phyloP scores from a whole-genome alignment of 2,888 invertebrate species.

The Mythimna albipuncta region DNA sequence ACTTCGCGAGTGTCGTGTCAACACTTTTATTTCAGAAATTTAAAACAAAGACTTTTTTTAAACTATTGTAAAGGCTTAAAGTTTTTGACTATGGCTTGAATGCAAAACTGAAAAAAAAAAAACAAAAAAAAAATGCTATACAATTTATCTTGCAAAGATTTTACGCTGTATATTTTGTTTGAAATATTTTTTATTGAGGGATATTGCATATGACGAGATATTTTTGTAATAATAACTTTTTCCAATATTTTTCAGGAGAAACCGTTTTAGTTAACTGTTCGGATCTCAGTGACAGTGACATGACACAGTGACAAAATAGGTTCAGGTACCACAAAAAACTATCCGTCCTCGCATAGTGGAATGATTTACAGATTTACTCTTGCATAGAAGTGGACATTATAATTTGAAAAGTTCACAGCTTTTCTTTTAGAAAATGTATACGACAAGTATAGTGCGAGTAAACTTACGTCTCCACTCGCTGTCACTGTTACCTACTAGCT shows the following conservation, averaged over 20 bases:
- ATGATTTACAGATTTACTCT: constrained; percentile 1
- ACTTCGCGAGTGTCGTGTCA: constrained; percentile 36
- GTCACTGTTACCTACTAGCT: neutral
- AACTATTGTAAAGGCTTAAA: constrained; percentile 10
- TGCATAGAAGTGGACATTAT: neutral
- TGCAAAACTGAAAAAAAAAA: constrained; percentile 19
- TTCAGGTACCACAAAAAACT: neutral
- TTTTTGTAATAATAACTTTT: constrained; percentile 15
- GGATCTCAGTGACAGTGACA: constrained; percentile 11
- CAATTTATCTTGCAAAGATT: constrained; percentile 13
- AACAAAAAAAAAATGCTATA: constrained; percentile 4
- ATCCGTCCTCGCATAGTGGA: neutral
- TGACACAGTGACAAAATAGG: neutral
- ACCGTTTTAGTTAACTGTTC: neutral
- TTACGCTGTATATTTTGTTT: constrained; percentile 3
- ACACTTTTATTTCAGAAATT: constrained; percentile 42
- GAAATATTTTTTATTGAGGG: constrained; percentile 16
- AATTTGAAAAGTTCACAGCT: neutral
- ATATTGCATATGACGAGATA: neutral
- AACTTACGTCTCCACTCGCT: neutral
- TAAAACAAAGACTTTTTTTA: constrained; percentile 35
- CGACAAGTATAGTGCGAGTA: neutral
- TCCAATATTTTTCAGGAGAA: constrained; percentile 23
- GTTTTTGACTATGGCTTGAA: constrained; percentile 11
- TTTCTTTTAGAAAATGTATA: neutral